Base-by-base conservation (phyloP, 1,140 invertebrate genomes). In the Platyscapa corneri region DNA sequence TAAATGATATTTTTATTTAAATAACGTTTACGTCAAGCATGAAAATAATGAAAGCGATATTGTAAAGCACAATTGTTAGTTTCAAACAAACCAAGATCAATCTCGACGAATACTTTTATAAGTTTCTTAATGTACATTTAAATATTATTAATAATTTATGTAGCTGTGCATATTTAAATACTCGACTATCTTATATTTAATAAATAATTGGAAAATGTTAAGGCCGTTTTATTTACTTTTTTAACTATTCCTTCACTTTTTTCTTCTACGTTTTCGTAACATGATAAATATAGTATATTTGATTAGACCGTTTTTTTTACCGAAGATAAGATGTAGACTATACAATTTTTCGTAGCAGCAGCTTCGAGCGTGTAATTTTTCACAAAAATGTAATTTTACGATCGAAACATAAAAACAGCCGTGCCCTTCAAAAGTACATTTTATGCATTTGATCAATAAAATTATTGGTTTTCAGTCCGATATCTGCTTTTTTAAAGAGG, bases 241-340 rank as follows among this genome's bases (percentile, higher is more conserved):
- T 77, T 67, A 60, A 18, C n/a, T 56, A 60, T 53, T 70, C 0
- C 32, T 78, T 60, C 27, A 23, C 3, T 77, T 77, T 77, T 56
- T 0, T 32, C 49, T 53, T 16, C 12, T 53, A 53, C 49, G 18
- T 14, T 53, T 53, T 18, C 16, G 8, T 53, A 53, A 53, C 12
- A 64, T 64, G 6, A 0, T n/a, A 18, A 37, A 60, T 46, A 53
- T 16, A 60, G 0, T 27, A 14, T 10, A 60, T 1, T 16, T 34
- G 75, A 77, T 53, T 64, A 37, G 10, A 60, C 27, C 3, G 39
- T 39, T 12, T 12, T 78, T 60, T 78, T 60, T 23, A 27, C 27
- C 12, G 39, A n/a, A 64, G 56, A 39, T 64, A 64, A 79, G 14
- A n/a, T 16, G 77, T 78, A 60, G 49, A 78, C 75, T 64, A 64